Evolutionary conservation across 2,797 vertebrate species (phyloP).

Genomic region (Rhodeus uyekii): DNA sequence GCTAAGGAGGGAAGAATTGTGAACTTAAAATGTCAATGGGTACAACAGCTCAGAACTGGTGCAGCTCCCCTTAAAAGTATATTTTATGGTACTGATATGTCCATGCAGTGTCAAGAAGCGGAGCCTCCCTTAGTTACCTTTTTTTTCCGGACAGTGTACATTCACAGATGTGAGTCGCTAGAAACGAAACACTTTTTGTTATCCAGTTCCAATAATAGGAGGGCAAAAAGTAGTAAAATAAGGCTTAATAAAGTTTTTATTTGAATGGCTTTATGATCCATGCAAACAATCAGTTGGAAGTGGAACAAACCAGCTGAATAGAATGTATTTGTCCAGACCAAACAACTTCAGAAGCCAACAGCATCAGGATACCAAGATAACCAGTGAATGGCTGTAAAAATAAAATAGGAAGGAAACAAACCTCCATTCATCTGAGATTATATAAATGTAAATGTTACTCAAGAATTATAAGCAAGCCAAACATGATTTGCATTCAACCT

Average conservation of each 20-base stretch:
- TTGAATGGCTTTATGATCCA: constrained; percentile 5
- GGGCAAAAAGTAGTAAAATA: constrained; percentile 3
- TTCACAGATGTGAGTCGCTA: background rate
- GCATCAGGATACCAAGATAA: constrained; percentile 15
- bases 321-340: constrained; percentile 18
- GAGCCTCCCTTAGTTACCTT: background rate
- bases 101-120: background rate
- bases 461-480: background rate
- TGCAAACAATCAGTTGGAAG: constrained; percentile 10
- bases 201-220: background rate
- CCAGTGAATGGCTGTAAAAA: background rate
- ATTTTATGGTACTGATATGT: background rate
- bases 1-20: too few species aligned
- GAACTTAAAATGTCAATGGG: background rate
- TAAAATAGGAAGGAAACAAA: background rate
- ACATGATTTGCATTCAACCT: background rate
- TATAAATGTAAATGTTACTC: background rate
- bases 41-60: background rate
- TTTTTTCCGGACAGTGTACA: background rate
- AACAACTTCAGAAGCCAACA: background rate
- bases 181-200: background rate
- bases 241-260: constrained; percentile 1
- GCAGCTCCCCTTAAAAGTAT: background rate
- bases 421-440: background rate
- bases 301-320: background rate